Base-by-base conservation (phyloP, 2,888 invertebrate genomes). In the Morpho deidamia region DNA sequence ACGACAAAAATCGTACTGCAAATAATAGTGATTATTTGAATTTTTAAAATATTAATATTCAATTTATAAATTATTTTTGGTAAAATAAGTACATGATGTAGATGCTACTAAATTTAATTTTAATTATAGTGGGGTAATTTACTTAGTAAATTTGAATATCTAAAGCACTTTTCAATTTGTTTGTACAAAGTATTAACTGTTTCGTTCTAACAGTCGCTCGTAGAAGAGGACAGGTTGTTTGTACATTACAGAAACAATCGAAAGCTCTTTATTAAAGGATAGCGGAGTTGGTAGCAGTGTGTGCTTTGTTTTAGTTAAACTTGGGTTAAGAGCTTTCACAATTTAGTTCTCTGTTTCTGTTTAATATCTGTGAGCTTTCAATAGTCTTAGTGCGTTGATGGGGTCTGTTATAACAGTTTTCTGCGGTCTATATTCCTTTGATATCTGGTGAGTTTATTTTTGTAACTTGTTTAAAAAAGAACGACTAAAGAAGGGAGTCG, bases 251-350 rank as follows among this genome's bases (percentile, higher is more conserved):
- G 12, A n/a, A 42, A 14, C 42, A 35, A 42, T 35, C 42, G 49
- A 41, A 51, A 52, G 43, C 53, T 45, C 54, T 52, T 53, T 46
- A 64, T 58, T 59, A 55, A 62, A 39, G 63, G 62, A 55, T 57
- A 54, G 59, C 59, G 59, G 23, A 11, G 10, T 11, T 1, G 11
- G 11, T 14, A 40, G 11, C 33, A 11, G 11, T 5, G 40, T 33
- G 39, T 12, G 34, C 12, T 41, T 48, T 48, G 44, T 44, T 39
- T 33, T 34, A 7, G 11, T 11, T 34, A 23, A 23, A 23, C 23
- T 23, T 23, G 23, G 12, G 34, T 47, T 23, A n/a, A 14, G 11
- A 48, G 32, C 33, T 32, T 33, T 37, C 14, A 39, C 10, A 11
- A 14, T 37, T 35, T 9, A 9, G 9, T 9, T 48, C 41, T 41